Percentiles rank a stretch among this genome's conserved stretches.
These are phyloP conservation scores for Thalpophila matura DNA, from an alignment of 2,888 invertebrate species.

Conservation along the genomic window DNA sequence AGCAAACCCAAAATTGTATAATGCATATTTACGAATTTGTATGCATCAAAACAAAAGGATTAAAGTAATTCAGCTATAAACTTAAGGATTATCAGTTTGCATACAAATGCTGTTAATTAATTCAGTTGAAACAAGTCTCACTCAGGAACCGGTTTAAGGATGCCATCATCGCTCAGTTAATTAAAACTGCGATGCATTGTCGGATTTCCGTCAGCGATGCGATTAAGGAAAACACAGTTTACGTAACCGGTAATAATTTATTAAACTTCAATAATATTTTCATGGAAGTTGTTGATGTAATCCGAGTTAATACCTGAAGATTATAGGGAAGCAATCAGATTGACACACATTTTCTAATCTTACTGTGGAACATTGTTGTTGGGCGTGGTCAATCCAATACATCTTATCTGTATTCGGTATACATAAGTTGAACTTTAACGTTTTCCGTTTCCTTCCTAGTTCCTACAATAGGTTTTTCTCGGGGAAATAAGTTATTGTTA, in stretches of 20 bases:
- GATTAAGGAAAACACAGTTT: slow-evolving; percentile 21
- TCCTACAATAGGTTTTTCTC: no score
- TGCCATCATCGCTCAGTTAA: slow-evolving; percentile 53
- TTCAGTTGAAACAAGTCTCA: slow-evolving; percentile 25
- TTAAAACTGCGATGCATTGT: slow-evolving; percentile 38
- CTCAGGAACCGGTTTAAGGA: slow-evolving; percentile 48
- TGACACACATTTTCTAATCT: not conserved
- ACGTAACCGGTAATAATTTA: not conserved
- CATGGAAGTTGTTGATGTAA: not conserved
- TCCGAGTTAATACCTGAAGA: not conserved
- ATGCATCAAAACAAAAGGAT: not conserved
- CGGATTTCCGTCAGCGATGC: slow-evolving; percentile 21
- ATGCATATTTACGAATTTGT: no score
- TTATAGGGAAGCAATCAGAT: not conserved
- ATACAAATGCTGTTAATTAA: slow-evolving; percentile 43
- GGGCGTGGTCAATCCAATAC: no score
- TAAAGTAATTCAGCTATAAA: slow-evolving; percentile 10
- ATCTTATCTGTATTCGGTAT: no score
- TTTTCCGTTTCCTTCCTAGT: no score
- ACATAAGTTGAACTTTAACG: no score
- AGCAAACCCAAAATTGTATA: no score
- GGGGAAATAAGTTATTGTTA: no score
- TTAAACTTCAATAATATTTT: not conserved
- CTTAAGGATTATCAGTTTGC: slow-evolving; percentile 31
- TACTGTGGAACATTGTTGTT: no score